Evolutionary conservation across 2,113 vertebrate genomes (phyloP), one percentile per base, ranked within the genome.

Genomic region (Chelonoidis abingdonii): DNA sequence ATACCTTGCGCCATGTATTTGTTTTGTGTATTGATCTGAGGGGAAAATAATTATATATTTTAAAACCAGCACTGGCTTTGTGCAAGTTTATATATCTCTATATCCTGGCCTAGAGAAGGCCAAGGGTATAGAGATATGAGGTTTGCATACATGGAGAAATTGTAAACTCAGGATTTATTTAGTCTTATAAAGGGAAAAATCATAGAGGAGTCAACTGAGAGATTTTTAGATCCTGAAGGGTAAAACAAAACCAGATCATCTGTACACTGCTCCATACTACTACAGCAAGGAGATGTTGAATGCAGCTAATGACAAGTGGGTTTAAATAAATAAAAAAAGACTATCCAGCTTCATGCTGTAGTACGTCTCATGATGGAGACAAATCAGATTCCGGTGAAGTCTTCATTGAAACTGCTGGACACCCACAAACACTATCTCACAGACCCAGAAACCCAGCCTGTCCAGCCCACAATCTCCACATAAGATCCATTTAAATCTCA

Each of bases 121-220:
- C 65, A 76, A 90, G 31, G 82, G 87, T 49, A 49, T 35, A 31
- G 76, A 95, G 89, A 85, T 10, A 10, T 90, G 69, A 83, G 69
- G 76, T 87, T 81, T 82, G 75, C 80, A n/a, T 50, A 81, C 31
- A 76, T 49, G 94, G 89, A 93, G 7, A 29, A 87, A 83, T 8
- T 89, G 91, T 50, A 88, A 78, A 87, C 88, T 25, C 69, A 86
- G 82, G 59, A 93, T 94, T 95, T 96, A 65, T 89, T 96, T 89
- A 94, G 80, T 31, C 35, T 22, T 92, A 69, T 83, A 93, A 89
- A 89, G n/a, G 94, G 52, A 41, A 90, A 65, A 56, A 53, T 56
- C 38, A 14, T 38, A 72, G 83, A 84, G n/a, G 90, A 97, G 62
- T 78, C 62, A 84, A 87, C 82, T 78, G 12, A 89, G 78, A 22